Conservation (phyloP, 2,113 vertebrate species). For the Melanocharis versteri region DNA sequence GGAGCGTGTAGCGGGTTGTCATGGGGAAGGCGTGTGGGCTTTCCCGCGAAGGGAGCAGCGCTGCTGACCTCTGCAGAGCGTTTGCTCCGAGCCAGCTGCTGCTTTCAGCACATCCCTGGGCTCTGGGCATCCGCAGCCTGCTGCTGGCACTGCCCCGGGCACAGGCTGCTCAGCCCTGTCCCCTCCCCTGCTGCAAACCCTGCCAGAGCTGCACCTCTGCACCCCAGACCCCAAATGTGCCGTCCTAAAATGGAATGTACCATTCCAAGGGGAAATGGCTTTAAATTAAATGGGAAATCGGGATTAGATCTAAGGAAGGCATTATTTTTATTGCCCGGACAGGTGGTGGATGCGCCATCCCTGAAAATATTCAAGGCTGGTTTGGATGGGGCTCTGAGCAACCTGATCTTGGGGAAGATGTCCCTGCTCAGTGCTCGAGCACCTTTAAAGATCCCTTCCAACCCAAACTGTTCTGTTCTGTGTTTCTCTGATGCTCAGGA, state of each 20-base stretch:
- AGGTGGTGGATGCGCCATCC: background rate
- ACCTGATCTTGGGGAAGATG: background rate
- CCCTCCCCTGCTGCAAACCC: background rate
- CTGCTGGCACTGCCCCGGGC: background rate
- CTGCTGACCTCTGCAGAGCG: background rate
- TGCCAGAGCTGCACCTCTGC: background rate
- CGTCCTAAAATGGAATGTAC: fast-evolving
- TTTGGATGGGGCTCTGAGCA: background rate
- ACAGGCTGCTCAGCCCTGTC: background rate
- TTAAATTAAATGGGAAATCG: fast-evolving
- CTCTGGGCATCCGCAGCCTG: background rate
- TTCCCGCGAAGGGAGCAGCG: background rate
- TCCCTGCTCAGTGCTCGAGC: background rate
- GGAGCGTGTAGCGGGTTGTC: conserved; percentile 13
- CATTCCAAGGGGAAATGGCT: background rate
- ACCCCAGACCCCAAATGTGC: fast-evolving
- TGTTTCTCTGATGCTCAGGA: background rate
- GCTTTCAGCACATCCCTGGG: background rate
- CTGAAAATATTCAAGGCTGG: background rate
- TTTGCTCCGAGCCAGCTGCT: background rate
- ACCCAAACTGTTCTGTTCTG: background rate
- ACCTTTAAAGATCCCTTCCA: background rate
- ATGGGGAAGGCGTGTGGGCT: conserved; percentile 43
- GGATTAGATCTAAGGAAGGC: background rate
- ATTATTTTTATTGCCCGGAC: background rate